Percentiles rank a stretch among this genome's conserved stretches.
Conservation (phyloP, 2,113 vertebrate species). For the Tor tambroides region DNA sequence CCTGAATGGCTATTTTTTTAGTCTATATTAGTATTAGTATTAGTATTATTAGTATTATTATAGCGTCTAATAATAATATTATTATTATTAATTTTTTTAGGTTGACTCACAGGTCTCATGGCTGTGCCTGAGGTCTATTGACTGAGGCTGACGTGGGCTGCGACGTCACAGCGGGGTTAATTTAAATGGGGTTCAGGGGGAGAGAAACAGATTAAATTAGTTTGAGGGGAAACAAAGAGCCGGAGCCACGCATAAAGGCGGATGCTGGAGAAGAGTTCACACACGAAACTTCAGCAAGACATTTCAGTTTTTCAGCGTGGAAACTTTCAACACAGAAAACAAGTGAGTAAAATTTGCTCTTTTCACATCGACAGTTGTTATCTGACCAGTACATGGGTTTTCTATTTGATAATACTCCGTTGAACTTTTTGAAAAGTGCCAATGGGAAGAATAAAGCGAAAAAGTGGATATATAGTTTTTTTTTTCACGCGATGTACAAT, state of each 20-base stretch:
- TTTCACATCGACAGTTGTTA: neutral
- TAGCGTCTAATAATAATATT: neutral
- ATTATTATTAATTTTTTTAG: neutral
- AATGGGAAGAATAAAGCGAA: neutral
- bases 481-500: neutral
- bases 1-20: no score
- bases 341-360: slow-evolving; percentile 41
- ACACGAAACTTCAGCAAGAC: slow-evolving; percentile 19
- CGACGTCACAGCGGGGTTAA: slow-evolving; percentile 58
- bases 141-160: slow-evolving; percentile 52
- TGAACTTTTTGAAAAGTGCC: neutral
- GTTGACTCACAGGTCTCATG: neutral
- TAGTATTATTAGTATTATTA: no score
- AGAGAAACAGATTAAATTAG: slow-evolving; percentile 77
- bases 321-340: slow-evolving; percentile 20
- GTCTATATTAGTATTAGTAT: neutral
- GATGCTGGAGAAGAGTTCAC: slow-evolving; percentile 33
- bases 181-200: slow-evolving; percentile 67
- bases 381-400: neutral
- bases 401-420: neutral
- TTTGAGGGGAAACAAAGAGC: slow-evolving; percentile 76
- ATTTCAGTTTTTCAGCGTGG: slow-evolving; percentile 28
- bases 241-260: slow-evolving; percentile 44
- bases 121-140: neutral
- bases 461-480: neutral